Evolutionary conservation across 2,797 vertebrate genomes (phyloP), one percentile per base, ranked within the genome.

Genomic region (Paedocypris micromegethes): DNA sequence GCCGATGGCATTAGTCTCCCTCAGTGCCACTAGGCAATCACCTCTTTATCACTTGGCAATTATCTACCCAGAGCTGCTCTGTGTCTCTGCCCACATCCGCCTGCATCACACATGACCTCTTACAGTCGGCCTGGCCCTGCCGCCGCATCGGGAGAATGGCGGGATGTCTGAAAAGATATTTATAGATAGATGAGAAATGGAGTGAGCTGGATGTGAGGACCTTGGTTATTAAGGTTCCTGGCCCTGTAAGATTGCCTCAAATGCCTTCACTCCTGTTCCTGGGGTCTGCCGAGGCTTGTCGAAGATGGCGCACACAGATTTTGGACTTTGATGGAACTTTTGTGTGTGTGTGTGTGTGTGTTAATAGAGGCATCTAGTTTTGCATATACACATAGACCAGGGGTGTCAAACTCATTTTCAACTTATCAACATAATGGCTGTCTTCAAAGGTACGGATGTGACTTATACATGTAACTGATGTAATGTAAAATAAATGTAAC

Each of bases 11-110:
- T 88, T 87, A 86, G 84, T 88, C 86, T 87, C 84, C 85, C 85
- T 81, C 72, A 83, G 85, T 88, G 87, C 86, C 87, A 88, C 83
- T 85, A 87, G 83, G 86, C 87, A 89, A 89, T 91, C 90, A 88
- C 86, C 87, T 90, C 87, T 90, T 90, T 90, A 90, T 91, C 89
- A 90, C 88, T 88, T 87, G 86, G 86, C 88, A 90, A 90, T 91
- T 91, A 90, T 89, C 87, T 83, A 76, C 79, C 83, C 83, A 87
- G 87, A 83, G 75, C 80, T 83, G 84, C 84, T 88, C 82, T 80
- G 85, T 83, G 88, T 85, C 87, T 85, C 76, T 86, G 60, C 84
- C 81, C 81, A 77, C 78, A 78, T 79, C 83, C 78, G 83, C 74
- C 68, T 66, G 72, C 70, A 72, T 86, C 85, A 87, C 86, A 87